phyloP scores from a whole-genome alignment of 2,888 invertebrate species.

The Ennomos erosarius region DNA sequence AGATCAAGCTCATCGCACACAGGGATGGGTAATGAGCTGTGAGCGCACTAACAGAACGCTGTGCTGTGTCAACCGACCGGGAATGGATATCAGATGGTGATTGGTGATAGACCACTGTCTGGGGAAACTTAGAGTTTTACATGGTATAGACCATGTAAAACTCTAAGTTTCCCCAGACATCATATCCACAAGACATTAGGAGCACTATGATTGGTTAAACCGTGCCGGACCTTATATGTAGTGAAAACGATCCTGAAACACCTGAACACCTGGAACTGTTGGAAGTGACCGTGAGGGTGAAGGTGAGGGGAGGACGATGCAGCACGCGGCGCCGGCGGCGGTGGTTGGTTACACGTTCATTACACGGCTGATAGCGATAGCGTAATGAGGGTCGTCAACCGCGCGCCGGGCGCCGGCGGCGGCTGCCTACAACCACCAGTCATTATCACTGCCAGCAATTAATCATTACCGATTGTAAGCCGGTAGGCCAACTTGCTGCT shows the following conservation, averaged over 20 bases:
- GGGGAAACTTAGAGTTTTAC: too few relatives aligned
- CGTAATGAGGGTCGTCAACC: slow-evolving; percentile 42
- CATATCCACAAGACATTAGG: too few relatives aligned
- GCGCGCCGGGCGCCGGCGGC: slow-evolving; percentile 6
- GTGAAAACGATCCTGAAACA: background rate
- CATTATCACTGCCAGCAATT: slow-evolving; percentile 13
- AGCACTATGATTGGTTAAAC: too few relatives aligned
- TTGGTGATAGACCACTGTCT: too few relatives aligned
- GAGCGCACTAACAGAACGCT: slow-evolving; percentile 42
- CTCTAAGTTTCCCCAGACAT: too few relatives aligned
- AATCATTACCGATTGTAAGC: slow-evolving; percentile 15
- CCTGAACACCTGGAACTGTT: background rate
- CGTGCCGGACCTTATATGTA: background rate
- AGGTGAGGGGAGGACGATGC: background rate
- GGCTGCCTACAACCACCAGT: slow-evolving; percentile 17
- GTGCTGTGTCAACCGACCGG: slow-evolving; percentile 19
- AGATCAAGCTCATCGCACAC: slow-evolving; percentile 35
- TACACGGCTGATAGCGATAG: slow-evolving; percentile 42
- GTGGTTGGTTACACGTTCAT: slow-evolving; percentile 27
- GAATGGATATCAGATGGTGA: slow-evolving; percentile 12
- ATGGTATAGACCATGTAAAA: slow-evolving; percentile 44
- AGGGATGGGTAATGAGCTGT: slow-evolving; percentile 39
- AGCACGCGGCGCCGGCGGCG: too few relatives aligned
- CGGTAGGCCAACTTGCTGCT: background rate
- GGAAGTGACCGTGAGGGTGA: slow-evolving; percentile 28